phyloP scores from a whole-genome alignment of 2,113 vertebrate species.

The Myiagra hebetior region DNA sequence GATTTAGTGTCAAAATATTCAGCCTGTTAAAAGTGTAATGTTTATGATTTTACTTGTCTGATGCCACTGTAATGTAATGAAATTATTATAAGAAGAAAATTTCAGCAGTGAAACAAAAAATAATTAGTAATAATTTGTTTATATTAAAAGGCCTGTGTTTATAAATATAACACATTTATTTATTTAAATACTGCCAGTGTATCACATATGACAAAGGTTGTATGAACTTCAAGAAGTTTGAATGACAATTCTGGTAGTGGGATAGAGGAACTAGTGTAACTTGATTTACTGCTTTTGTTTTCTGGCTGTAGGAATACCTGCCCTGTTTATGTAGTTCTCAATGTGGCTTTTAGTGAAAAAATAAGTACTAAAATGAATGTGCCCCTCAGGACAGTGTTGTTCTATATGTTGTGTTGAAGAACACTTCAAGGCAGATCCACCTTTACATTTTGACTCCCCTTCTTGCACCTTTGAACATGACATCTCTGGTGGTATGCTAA shows the following conservation, averaged over 20 bases:
- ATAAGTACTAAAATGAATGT: background rate
- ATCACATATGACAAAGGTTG: background rate
- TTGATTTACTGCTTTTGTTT: background rate
- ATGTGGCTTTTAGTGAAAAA: background rate
- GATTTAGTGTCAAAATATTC: background rate
- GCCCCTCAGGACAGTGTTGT: background rate
- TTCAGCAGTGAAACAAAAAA: background rate
- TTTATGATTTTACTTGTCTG: background rate
- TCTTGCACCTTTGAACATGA: background rate
- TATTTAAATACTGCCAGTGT: background rate
- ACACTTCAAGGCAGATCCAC: background rate
- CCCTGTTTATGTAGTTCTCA: background rate
- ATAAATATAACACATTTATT: background rate
- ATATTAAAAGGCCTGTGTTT: background rate
- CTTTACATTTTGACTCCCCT: background rate
- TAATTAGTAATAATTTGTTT: background rate
- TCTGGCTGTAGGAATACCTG: background rate
- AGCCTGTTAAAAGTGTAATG: background rate
- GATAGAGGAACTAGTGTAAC: background rate
- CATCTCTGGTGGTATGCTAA: background rate
- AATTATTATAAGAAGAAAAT: background rate
- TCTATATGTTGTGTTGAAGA: background rate
- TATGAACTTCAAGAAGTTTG: background rate
- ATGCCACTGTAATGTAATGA: background rate
- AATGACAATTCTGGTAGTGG: background rate